These are phyloP conservation scores for Limnephilus auricula DNA, from an alignment of 2,888 invertebrate species.

Conservation along the genomic window DNA sequence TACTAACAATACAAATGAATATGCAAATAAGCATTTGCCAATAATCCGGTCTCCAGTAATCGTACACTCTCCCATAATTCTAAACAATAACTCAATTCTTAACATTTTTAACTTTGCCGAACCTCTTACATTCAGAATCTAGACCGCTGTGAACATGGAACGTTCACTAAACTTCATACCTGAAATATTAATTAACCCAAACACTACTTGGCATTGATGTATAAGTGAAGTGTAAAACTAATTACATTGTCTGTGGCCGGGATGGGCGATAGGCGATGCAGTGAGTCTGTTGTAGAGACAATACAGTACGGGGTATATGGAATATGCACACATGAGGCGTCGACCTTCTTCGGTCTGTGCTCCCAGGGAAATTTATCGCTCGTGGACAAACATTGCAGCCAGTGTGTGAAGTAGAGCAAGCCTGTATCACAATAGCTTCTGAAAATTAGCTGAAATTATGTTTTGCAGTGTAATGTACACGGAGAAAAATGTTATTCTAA, in stretches of 20 bases:
- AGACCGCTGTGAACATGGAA: too few relatives aligned
- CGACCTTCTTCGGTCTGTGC: background rate
- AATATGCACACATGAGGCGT: background rate
- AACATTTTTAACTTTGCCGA: too few relatives aligned
- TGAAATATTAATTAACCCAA: too few relatives aligned
- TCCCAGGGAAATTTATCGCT: constrained; percentile 16
- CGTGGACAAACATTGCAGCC: constrained; percentile 29
- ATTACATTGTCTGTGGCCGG: background rate
- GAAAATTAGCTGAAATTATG: background rate
- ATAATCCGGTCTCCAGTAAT: too few relatives aligned
- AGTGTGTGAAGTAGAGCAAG: background rate
- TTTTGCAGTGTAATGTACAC: background rate
- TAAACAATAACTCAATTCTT: too few relatives aligned
- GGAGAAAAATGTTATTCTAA: too few relatives aligned
- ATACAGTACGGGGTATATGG: background rate
- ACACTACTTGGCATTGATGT: background rate
- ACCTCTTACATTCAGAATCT: too few relatives aligned
- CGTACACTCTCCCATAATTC: too few relatives aligned
- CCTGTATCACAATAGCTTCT: background rate
- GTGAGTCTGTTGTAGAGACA: background rate
- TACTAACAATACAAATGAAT: too few relatives aligned
- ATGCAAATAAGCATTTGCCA: too few relatives aligned
- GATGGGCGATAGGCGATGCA: background rate
- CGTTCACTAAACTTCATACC: too few relatives aligned
- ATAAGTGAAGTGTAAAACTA: background rate